Conservation (phyloP, 2,113 vertebrate genomes). For the Lophotis ruficrista region DNA sequence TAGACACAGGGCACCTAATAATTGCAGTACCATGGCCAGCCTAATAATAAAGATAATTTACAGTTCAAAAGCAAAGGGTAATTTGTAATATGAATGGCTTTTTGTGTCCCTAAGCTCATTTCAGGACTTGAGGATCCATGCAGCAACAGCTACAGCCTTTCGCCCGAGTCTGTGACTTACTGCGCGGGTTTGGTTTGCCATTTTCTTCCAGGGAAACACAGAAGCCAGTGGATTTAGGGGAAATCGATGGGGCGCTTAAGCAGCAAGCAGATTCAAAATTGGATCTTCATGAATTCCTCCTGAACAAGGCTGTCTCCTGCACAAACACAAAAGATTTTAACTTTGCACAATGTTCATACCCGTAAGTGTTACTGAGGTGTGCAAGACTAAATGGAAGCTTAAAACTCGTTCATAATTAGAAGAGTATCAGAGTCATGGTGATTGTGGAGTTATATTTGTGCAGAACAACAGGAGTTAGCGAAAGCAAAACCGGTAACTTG, state of each 20-base stretch:
- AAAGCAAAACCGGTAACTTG: background rate
- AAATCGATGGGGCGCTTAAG: constrained; percentile 32
- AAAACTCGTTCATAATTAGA: background rate
- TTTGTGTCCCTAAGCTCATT: constrained; percentile 63
- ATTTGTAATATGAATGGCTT: constrained; percentile 70
- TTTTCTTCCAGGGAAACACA: constrained; percentile 12
- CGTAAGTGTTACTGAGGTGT: background rate
- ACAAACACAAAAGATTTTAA: background rate
- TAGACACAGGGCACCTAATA: constrained; percentile 76
- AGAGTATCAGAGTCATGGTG: background rate
- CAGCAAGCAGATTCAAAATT: background rate
- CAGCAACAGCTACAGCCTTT: constrained; percentile 4
- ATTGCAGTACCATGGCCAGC: constrained; percentile 72
- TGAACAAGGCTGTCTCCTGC: background rate
- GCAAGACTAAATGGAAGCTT: background rate
- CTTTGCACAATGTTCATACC: background rate
- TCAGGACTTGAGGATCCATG: constrained; percentile 23
- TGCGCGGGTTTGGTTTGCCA: background rate
- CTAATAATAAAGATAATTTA: constrained; percentile 81
- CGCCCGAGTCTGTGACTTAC: constrained; percentile 13
- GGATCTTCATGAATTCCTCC: background rate
- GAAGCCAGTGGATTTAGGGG: background rate
- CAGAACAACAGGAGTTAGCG: background rate
- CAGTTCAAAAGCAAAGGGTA: constrained; percentile 72
- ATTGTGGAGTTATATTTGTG: background rate